Evolutionary conservation across 2,888 invertebrate genomes (phyloP).

Genomic region (Drosophila longiperda): DNA sequence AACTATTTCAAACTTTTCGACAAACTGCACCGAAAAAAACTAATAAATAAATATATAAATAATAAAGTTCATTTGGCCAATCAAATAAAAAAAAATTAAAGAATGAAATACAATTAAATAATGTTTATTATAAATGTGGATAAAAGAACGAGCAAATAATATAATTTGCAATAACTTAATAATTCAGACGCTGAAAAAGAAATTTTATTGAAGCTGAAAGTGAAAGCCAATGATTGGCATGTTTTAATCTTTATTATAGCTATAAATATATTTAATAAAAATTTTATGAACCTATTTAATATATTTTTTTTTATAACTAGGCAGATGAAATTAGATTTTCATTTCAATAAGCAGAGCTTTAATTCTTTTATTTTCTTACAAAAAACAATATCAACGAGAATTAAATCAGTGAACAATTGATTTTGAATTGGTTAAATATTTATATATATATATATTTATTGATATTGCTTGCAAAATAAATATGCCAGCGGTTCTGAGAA

Average conservation of each 20-base stretch:
- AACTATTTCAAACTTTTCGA: constrained; percentile 22
- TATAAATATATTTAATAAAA: no score
- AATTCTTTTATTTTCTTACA: not conserved
- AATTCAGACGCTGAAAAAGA: not conserved
- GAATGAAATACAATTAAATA: not conserved
- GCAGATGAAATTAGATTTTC: not conserved
- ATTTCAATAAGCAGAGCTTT: not conserved
- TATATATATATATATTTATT: not conserved
- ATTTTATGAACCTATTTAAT: no score
- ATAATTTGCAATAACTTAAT: not conserved
- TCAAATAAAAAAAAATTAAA: not conserved
- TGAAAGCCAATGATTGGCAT: not conserved
- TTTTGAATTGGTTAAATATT: not conserved
- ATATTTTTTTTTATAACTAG: no score
- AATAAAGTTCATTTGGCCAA: not conserved
- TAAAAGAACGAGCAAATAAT: no score
- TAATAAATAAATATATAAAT: not conserved
- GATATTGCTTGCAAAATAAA: not conserved
- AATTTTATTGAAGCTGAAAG: not conserved
- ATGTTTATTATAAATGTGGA: not conserved
- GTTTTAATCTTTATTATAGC: not conserved
- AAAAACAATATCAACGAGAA: not conserved
- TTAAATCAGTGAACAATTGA: not conserved
- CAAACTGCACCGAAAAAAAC: constrained; percentile 26
- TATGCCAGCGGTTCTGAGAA: not conserved